Conservation (phyloP, 2,113 vertebrate species). For the Lepidothrix coronata region DNA sequence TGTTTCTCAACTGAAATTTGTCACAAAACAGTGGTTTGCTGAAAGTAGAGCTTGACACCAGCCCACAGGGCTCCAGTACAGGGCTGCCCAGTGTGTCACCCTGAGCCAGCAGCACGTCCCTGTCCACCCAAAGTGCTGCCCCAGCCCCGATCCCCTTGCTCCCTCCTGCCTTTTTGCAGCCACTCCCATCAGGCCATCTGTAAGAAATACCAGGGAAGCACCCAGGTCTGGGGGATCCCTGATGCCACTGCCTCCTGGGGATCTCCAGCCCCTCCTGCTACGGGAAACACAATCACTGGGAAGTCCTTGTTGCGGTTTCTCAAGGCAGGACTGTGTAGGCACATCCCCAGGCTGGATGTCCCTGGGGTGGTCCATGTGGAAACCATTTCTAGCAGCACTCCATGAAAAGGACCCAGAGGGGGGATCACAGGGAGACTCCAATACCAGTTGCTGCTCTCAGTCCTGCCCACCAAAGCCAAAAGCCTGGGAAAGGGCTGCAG, state of each 20-base stretch:
- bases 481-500: not conserved
- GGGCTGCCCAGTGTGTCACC: not conserved
- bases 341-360: accelerated
- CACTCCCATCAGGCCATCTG: accelerated
- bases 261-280: not conserved
- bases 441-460: not conserved
- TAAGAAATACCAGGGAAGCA: not conserved
- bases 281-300: not conserved
- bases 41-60: not conserved
- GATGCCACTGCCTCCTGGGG: not conserved
- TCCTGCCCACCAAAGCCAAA: not conserved
- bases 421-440: not conserved
- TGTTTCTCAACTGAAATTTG: not conserved
- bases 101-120: not conserved
- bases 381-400: not conserved
- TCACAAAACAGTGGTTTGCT: not conserved
- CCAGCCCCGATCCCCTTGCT: accelerated
- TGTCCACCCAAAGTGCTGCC: accelerated
- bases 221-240: accelerated
- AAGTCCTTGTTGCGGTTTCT: not conserved
- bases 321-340: not conserved
- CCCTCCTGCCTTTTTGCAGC: not conserved
- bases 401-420: not conserved
- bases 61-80: not conserved
- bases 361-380: accelerated